Base-by-base conservation (phyloP, 2,797 vertebrate genomes). In the Clarias fuscus region DNA sequence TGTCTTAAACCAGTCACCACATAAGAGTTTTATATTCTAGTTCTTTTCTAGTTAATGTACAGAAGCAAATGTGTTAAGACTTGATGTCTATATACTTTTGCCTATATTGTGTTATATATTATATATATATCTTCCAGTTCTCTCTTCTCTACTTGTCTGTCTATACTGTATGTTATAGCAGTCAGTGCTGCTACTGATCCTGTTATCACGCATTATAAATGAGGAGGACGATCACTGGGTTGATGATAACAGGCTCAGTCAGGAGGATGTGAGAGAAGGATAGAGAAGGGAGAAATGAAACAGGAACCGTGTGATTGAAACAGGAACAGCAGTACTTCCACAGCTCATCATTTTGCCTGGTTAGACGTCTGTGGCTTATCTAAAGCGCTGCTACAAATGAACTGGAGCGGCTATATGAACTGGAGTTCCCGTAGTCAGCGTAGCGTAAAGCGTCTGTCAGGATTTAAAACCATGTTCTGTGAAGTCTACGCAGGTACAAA, bases 401-500 rank as follows among this genome's bases (percentile, higher is more conserved):
- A 37, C 82, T 81, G 56, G 3, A 61, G 76, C 33, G 80, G n/a
- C 14, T 82, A 48, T 87, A 86, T 89, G 75, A 81, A 37, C 80
- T 78, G 48, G 4, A 64, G 72, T 14, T 82, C 15, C 18, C 53
- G 6, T 59, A 70, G 53, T 58, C 33, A 22, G 2, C 48, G 64
- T 43, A 18, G 40, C 40, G 37, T 15, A 53, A 77, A 30, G 33
- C 15, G 43, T 22, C 27, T 22, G n/a, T 37, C 43, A 10, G 80
- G 58, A 71, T 70, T 79, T 72, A 48, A 24, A 59, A 86, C 75
- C 86, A 93, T 92, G 92, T 61, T 93, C 77, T 90, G 88, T 85
- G 92, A 92, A 27, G 67, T 92, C 61, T 93, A 93, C 53, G 82
- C 91, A 94, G 94, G 94, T 95, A 93, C 91, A 82, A 65, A 30